These are phyloP conservation scores for Leptopilina drosophilae DNA, from an alignment of 2,888 invertebrate genomes.

Conservation along the genomic window DNA sequence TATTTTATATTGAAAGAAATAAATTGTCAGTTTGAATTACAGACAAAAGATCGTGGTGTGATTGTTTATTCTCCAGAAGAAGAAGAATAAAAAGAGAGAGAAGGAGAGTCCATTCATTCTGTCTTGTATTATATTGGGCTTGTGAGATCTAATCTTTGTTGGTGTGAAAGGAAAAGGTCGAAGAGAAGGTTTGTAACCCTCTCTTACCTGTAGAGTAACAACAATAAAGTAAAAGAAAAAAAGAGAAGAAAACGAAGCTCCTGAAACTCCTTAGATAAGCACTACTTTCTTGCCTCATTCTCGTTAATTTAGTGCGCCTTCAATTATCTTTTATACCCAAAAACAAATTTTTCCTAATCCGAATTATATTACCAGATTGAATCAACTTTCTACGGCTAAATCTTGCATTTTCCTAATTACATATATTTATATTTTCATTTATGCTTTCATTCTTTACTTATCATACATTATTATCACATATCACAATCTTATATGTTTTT, in stretches of 20 bases:
- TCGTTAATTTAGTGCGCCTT: slow-evolving; percentile 14
- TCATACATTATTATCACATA: too few relatives aligned
- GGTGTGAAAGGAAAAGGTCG: slow-evolving; percentile 53
- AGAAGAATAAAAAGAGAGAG: not conserved
- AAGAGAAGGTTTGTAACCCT: slow-evolving; percentile 48
- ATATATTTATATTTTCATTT: not conserved
- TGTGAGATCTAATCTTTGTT: slow-evolving; percentile 52
- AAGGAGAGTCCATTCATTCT: slow-evolving; percentile 31
- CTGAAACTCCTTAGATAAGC: slow-evolving; percentile 33
- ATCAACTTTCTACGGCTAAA: not conserved
- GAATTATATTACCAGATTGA: not conserved
- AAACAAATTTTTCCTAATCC: slow-evolving; percentile 6
- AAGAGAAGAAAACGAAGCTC: slow-evolving; percentile 14
- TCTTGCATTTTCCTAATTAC: not conserved
- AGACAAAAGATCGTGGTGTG: not conserved
- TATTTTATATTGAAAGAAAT: not conserved
- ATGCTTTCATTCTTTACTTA: not conserved
- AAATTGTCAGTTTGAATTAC: not conserved
- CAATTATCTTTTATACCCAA: slow-evolving; percentile 16
- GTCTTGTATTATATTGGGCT: slow-evolving; percentile 34
- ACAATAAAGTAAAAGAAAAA: not conserved
- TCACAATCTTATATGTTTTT: too few relatives aligned
- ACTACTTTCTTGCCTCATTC: slow-evolving; percentile 6
- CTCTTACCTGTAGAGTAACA: slow-evolving; percentile 9
- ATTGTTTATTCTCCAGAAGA: not conserved